These are phyloP conservation scores for Cremastinae sp. DNA, from an alignment of 2,888 invertebrate genomes.

Conservation along the genomic window DNA sequence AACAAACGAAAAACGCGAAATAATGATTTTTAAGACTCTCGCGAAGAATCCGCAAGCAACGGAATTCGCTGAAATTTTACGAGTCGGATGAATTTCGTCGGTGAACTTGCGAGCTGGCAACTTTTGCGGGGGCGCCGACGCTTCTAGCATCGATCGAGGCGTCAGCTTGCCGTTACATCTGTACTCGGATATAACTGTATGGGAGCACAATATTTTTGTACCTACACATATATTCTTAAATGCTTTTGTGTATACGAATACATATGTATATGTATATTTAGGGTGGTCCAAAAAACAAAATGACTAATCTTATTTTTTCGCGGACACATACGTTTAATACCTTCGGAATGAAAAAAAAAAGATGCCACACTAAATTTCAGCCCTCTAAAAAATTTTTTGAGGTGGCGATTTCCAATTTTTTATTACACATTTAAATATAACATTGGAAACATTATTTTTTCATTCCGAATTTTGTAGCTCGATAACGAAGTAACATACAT, in stretches of 20 bases:
- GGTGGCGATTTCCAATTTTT: too few relatives aligned
- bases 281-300: slow-evolving; percentile 24
- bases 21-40: not conserved
- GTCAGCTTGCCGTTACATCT: slow-evolving; percentile 80
- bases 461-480: too few relatives aligned
- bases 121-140: slow-evolving; percentile 72
- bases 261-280: slow-evolving; percentile 9
- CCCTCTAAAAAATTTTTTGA: too few relatives aligned
- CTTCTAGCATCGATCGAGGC: slow-evolving; percentile 77
- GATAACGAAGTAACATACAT: too few relatives aligned
- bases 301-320: too few relatives aligned
- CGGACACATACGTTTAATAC: too few relatives aligned
- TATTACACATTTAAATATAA: too few relatives aligned
- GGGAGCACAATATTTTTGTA: slow-evolving; percentile 27
- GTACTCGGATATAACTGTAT: slow-evolving; percentile 64
- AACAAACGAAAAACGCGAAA: not conserved
- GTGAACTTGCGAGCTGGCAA: slow-evolving; percentile 44
- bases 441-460: too few relatives aligned
- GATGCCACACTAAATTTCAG: too few relatives aligned
- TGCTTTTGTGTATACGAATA: not conserved
- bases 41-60: not conserved
- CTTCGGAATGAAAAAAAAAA: too few relatives aligned
- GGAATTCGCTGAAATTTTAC: not conserved
- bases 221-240: slow-evolving; percentile 15
- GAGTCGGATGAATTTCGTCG: slow-evolving; percentile 18